Evolutionary conservation across 2,888 invertebrate genomes (phyloP).

Genomic region (Galerucella calmariensis): DNA sequence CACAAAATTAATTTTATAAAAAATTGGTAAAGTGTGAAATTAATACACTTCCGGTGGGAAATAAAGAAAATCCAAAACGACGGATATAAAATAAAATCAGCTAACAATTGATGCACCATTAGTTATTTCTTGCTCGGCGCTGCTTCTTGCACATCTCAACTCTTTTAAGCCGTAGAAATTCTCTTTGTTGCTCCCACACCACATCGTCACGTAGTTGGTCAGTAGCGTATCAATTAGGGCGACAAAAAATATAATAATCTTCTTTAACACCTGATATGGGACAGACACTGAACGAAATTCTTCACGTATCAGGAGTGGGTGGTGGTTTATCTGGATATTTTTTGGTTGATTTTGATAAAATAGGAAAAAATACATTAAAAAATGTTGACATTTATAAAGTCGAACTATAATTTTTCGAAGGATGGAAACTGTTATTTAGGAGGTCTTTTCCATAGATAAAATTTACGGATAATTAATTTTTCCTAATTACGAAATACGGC

Average conservation of each 20-base stretch:
- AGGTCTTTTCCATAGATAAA: too few species aligned
- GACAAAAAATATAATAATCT: neutral
- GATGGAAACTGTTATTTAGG: too few species aligned
- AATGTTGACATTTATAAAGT: too few species aligned
- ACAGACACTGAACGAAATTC: neutral
- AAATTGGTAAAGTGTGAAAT: neutral
- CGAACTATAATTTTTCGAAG: too few species aligned
- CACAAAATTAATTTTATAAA: neutral
- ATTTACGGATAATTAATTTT: too few species aligned
- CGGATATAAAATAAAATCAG: constrained; percentile 26
- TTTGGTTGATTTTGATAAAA: too few species aligned
- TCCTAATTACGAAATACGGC: too few species aligned
- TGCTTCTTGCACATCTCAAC: constrained; percentile 26
- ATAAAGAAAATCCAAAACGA: constrained; percentile 25
- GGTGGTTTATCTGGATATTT: too few species aligned
- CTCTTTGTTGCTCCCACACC: constrained; percentile 14
- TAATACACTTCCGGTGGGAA: constrained; percentile 18
- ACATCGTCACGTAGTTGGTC: neutral
- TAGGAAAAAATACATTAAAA: too few species aligned
- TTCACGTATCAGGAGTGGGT: neutral
- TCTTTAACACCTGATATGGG: too few species aligned
- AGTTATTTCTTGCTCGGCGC: constrained; percentile 10
- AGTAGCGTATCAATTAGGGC: neutral
- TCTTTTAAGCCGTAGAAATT: constrained; percentile 19
- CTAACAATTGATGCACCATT: constrained; percentile 30